These are phyloP conservation scores for Hystrix cristata DNA, from an alignment of 2,113 vertebrate genomes.

Conservation along the genomic window DNA sequence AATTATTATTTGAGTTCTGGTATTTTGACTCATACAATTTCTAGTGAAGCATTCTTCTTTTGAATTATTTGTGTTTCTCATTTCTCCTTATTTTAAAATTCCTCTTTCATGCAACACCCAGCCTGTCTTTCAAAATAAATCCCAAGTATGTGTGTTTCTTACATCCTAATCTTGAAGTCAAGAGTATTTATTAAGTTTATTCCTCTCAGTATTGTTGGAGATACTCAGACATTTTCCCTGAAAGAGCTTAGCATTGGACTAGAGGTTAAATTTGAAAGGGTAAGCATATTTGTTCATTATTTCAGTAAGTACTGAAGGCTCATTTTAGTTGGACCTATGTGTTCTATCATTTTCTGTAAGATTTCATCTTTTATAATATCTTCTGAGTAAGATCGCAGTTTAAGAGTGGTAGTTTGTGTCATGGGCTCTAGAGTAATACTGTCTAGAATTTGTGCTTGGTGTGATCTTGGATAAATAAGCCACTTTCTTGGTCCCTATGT, in stretches of 20 bases:
- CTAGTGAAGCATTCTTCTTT: background rate
- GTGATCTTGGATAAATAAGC: background rate
- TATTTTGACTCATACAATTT: conserved; percentile 28
- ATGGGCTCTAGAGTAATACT: background rate
- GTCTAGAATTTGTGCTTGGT: background rate
- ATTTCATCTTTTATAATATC: background rate
- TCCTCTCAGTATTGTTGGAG: background rate
- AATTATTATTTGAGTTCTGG: conserved; percentile 46
- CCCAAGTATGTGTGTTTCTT: conserved; percentile 4
- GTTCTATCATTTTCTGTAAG: background rate
- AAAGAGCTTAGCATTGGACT: background rate
- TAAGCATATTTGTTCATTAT: background rate
- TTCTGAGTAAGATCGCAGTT: background rate
- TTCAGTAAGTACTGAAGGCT: background rate
- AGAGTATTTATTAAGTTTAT: background rate
- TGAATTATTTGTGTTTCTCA: conserved; percentile 11
- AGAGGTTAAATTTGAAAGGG: background rate
- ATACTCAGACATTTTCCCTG: background rate
- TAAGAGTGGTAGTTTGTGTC: background rate
- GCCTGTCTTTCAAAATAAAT: background rate
- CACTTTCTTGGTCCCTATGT: background rate
- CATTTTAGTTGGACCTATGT: background rate
- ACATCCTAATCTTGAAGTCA: background rate
- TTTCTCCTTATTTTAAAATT: conserved; percentile 58
- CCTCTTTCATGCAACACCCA: background rate